Evolutionary conservation across 1,140 invertebrate genomes (phyloP).

Genomic region (Drosophila carrolli): DNA sequence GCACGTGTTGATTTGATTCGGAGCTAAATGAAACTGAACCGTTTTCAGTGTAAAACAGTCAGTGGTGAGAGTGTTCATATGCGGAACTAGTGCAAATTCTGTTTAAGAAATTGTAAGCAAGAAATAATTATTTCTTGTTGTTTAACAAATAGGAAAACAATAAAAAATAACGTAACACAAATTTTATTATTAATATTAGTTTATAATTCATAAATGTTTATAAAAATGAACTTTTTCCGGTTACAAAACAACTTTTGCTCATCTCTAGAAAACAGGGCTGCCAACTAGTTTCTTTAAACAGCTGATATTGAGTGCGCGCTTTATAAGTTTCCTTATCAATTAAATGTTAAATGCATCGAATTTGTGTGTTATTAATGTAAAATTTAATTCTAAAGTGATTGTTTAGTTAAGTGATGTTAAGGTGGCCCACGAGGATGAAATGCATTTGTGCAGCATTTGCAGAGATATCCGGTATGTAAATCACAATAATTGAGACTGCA

Average conservation of each 20-base stretch:
- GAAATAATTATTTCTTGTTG: too few relatives aligned
- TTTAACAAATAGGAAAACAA: too few relatives aligned
- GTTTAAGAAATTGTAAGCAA: too few relatives aligned
- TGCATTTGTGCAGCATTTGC: conserved; percentile 9
- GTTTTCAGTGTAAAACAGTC: conserved; percentile 12
- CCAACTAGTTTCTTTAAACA: conserved; percentile 29
- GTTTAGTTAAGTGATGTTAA: neutral
- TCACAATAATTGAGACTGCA: conserved; percentile 56
- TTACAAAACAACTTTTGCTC: neutral
- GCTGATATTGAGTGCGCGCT: conserved; percentile 9
- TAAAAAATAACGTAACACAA: too few relatives aligned
- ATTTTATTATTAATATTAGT: too few relatives aligned
- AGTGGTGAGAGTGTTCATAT: neutral
- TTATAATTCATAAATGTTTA: neutral
- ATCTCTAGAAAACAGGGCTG: conserved; percentile 20
- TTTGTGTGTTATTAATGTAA: conserved; percentile 1
- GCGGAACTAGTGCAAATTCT: neutral
- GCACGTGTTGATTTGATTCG: conserved; percentile 55
- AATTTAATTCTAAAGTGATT: neutral
- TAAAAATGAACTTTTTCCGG: neutral
- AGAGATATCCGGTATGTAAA: conserved; percentile 44
- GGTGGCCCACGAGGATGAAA: neutral
- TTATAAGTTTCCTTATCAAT: conserved; percentile 18
- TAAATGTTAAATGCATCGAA: neutral
- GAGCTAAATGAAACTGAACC: conserved; percentile 5